These are phyloP conservation scores for Oncopeltus fasciatus DNA, from an alignment of 1,140 invertebrate genomes.

Conservation along the genomic window DNA sequence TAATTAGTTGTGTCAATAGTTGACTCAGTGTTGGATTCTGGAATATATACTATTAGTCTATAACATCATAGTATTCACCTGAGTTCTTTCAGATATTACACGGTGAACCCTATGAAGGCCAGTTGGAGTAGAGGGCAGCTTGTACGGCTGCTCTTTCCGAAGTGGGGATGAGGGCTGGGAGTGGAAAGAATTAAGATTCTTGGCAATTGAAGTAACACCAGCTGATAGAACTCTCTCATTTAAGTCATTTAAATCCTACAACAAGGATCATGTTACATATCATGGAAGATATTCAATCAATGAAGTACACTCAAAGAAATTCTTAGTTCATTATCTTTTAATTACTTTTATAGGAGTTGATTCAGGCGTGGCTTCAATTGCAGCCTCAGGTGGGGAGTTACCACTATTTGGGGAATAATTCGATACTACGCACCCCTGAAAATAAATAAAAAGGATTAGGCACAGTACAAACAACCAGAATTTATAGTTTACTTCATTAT, in stretches of 20 bases:
- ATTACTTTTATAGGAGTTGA: constrained; percentile 65
- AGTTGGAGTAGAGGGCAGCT: constrained; percentile 28
- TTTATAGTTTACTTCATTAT: too few species aligned
- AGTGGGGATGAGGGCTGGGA: constrained; percentile 50
- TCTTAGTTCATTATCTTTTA: too few species aligned
- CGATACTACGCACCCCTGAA: constrained; percentile 18
- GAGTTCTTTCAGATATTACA: constrained; percentile 30
- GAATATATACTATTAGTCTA: too few species aligned
- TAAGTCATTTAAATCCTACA: background rate
- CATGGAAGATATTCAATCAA: too few species aligned
- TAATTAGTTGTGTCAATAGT: too few species aligned
- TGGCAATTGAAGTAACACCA: constrained; percentile 30
- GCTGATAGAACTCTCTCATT: background rate
- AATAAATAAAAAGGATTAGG: background rate
- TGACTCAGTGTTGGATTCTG: too few species aligned
- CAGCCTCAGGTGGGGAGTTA: constrained; percentile 59
- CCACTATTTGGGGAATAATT: constrained; percentile 34
- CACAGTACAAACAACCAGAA: too few species aligned
- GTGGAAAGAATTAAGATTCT: constrained; percentile 36
- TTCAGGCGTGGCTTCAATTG: constrained; percentile 74
- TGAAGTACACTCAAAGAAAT: too few species aligned
- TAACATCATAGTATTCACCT: too few species aligned
- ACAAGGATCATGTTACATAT: background rate
- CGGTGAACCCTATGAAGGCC: constrained; percentile 31
- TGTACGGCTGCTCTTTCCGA: constrained; percentile 43